These are phyloP conservation scores for Hetaerina titia DNA, from an alignment of 2,888 invertebrate genomes.

Conservation along the genomic window DNA sequence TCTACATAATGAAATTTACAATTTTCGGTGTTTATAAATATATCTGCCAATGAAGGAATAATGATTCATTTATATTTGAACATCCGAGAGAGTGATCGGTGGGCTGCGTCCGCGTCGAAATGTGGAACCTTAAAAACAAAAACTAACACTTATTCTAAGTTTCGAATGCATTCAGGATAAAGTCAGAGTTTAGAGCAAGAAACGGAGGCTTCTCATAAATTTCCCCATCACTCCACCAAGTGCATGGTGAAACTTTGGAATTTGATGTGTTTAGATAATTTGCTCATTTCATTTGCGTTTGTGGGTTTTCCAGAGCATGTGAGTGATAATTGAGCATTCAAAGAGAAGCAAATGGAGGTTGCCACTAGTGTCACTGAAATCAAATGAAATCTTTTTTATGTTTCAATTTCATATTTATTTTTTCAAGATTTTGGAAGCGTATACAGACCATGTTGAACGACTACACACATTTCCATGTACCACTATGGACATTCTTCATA, in stretches of 20 bases:
- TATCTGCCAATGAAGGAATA: background rate
- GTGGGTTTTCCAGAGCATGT: too few species aligned
- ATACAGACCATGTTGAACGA: slow-evolving; percentile 64
- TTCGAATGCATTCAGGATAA: background rate
- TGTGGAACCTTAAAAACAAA: background rate
- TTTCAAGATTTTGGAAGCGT: slow-evolving; percentile 65
- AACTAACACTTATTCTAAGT: background rate
- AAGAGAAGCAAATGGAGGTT: background rate
- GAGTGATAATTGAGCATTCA: background rate
- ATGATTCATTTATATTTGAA: background rate
- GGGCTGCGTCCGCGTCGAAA: slow-evolving; percentile 30
- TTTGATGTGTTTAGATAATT: too few species aligned
- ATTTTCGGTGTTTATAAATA: background rate
- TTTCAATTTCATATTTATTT: slow-evolving; percentile 59
- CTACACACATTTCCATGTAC: slow-evolving; percentile 64
- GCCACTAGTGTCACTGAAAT: background rate
- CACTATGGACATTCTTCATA: slow-evolving; percentile 65
- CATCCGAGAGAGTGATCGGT: background rate
- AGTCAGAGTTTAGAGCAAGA: background rate
- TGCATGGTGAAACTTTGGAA: background rate
- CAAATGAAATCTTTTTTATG: slow-evolving; percentile 19
- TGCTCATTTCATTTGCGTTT: too few species aligned
- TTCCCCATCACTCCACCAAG: background rate
- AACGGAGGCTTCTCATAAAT: background rate
- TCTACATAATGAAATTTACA: slow-evolving; percentile 49